Percentiles rank a stretch among this genome's conserved stretches.
phyloP scores from a whole-genome alignment of 2,888 invertebrate genomes.

The Drosophila pegasa region DNA sequence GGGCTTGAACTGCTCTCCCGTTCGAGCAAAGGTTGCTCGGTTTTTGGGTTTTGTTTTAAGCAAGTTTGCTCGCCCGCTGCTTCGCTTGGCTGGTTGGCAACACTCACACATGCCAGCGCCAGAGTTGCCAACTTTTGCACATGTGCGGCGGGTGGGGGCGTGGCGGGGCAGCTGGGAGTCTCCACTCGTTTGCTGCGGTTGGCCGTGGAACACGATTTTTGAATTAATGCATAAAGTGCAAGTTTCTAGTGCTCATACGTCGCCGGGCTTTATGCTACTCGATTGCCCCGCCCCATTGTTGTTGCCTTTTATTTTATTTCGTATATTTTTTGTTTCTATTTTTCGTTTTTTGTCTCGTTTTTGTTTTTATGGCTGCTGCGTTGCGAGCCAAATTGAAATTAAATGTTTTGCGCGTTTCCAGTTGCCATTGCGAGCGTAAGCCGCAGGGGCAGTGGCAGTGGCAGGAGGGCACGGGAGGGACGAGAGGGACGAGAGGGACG shows the following conservation, averaged over 20 bases:
- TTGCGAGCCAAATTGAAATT: constrained; percentile 64
- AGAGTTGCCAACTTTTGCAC: constrained; percentile 44
- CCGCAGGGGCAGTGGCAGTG: not conserved
- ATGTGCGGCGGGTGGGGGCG: not conserved
- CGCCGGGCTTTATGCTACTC: constrained; percentile 15
- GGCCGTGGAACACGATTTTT: constrained; percentile 64
- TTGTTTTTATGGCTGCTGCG: constrained; percentile 43
- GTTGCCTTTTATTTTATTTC: constrained; percentile 14
- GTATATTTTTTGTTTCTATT: constrained; percentile 1
- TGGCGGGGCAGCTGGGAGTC: not conserved
- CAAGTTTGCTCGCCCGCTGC: constrained; percentile 12
- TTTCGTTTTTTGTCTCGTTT: constrained; percentile 11
- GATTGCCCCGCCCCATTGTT: constrained; percentile 4
- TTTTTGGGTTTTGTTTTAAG: constrained; percentile 20
- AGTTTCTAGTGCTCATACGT: constrained; percentile 31
- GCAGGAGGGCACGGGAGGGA: too few species aligned
- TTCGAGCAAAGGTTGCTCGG: constrained; percentile 3
- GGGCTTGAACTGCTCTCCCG: constrained; percentile 20
- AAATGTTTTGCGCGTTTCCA: constrained; percentile 50
- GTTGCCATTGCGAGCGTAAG: constrained; percentile 2
- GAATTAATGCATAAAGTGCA: constrained; percentile 72
- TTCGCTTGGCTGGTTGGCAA: constrained; percentile 45
- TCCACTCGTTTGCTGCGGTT: constrained; percentile 45
- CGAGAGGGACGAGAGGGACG: too few species aligned
- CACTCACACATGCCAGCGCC: constrained; percentile 36